A percentile compares a stretch with the other conserved stretches of the same genome.
Conservation (phyloP, 2,888 invertebrate species). For the Drosophila merina region DNA sequence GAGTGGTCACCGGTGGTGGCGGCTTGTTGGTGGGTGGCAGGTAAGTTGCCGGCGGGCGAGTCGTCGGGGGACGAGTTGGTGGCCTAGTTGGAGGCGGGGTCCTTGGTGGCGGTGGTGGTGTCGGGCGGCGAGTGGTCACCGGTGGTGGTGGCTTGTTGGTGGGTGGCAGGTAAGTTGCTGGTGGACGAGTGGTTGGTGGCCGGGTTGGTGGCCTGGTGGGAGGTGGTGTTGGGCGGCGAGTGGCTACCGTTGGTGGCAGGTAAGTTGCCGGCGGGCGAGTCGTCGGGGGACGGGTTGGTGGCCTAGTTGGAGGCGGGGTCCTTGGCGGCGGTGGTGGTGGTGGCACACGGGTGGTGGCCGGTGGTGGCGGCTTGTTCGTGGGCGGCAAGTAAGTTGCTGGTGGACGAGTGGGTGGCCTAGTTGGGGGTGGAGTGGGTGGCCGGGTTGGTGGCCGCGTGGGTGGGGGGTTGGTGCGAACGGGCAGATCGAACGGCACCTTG, state of each 20-base stretch:
- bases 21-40: conserved; percentile 43
- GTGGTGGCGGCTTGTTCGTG: conserved; percentile 53
- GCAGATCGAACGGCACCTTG: conserved; percentile 73
- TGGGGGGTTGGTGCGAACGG: conserved; percentile 54
- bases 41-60: conserved; percentile 49
- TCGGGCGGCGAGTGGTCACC: conserved; percentile 21
- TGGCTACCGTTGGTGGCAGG: conserved; percentile 46
- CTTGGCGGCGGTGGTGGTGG: conserved; percentile 35
- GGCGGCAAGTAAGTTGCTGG: conserved; percentile 64
- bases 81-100: conserved; percentile 36
- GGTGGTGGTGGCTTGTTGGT: conserved; percentile 55
- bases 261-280: conserved; percentile 54
- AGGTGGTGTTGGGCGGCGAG: conserved; percentile 37
- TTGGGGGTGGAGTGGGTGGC: conserved; percentile 44
- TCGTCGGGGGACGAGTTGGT: conserved; percentile 40
- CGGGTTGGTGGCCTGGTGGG: conserved; percentile 47
- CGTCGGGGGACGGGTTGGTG: conserved; percentile 43
- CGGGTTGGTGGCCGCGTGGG: conserved; percentile 53
- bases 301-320: conserved; percentile 37
- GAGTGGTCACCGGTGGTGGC: conserved; percentile 28
- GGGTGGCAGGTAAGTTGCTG: conserved; percentile 42
- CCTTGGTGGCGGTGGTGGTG: conserved; percentile 51
- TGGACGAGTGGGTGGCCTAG: conserved; percentile 43
- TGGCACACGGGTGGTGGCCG: conserved; percentile 35
- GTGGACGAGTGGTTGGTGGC: conserved; percentile 27